Evolutionary conservation across 2,888 invertebrate species (phyloP).

Genomic region (Heliconius cydno): DNA sequence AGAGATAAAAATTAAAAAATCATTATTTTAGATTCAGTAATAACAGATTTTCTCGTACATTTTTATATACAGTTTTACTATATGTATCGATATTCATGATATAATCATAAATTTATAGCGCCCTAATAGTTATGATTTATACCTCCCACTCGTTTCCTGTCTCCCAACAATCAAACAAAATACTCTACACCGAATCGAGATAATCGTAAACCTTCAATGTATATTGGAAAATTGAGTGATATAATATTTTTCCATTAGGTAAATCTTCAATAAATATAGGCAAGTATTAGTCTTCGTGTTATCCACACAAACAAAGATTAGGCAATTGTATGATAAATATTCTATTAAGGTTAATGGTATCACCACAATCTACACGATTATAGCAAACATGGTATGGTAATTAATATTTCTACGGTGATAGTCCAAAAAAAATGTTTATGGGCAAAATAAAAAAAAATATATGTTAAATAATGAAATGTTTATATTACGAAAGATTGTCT

Average conservation of each 20-base stretch:
- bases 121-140: background rate
- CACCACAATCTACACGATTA: background rate
- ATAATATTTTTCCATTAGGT: slow-evolving; percentile 20
- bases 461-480: too few species aligned
- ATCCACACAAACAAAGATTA: slow-evolving; percentile 1
- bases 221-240: slow-evolving; percentile 3
- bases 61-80: too few species aligned
- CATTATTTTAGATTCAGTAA: too few species aligned
- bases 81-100: too few species aligned
- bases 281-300: background rate
- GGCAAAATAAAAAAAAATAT: too few species aligned
- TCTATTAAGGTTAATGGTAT: background rate
- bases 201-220: slow-evolving; percentile 1
- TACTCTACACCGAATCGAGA: background rate
- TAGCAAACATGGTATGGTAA: background rate
- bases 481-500: too few species aligned
- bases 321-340: background rate
- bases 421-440: too few species aligned
- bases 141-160: background rate
- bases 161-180: background rate
- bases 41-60: too few species aligned
- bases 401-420: background rate
- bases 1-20: too few species aligned
- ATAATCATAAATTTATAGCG: background rate
- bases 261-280: slow-evolving; percentile 4